Evolutionary conservation across 1,140 invertebrate genomes (phyloP).

Genomic region (Melitaea cinxia): DNA sequence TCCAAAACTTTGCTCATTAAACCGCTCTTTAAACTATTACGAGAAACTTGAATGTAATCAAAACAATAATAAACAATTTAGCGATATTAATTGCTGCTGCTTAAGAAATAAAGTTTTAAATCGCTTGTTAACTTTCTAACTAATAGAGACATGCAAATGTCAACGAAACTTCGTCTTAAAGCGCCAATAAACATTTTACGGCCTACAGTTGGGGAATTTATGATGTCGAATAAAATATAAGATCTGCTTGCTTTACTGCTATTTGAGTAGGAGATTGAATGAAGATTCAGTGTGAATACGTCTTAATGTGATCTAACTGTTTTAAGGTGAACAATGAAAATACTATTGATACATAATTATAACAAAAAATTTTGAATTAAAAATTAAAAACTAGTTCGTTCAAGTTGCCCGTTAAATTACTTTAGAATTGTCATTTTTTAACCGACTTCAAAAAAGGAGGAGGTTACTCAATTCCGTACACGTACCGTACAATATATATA

Average conservation of each 20-base stretch:
- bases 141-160: constrained; percentile 27
- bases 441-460: too few relatives aligned
- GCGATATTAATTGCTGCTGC: neutral
- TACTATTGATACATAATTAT: too few relatives aligned
- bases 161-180: constrained; percentile 24
- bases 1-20: neutral
- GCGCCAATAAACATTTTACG: constrained; percentile 48
- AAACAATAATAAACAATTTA: neutral
- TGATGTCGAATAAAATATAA: constrained; percentile 45
- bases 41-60: neutral
- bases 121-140: neutral
- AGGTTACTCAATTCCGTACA: too few relatives aligned
- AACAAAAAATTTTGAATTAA: neutral
- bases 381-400: too few relatives aligned
- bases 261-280: constrained; percentile 42
- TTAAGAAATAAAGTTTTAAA: neutral
- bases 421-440: too few relatives aligned
- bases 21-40: neutral
- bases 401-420: too few relatives aligned
- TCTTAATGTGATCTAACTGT: neutral
- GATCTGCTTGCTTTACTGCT: constrained; percentile 39
- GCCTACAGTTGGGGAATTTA: constrained; percentile 42
- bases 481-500: too few relatives aligned
- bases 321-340: neutral
- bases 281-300: neutral